Percentiles rank a stretch among this genome's conserved stretches.
phyloP scores from a whole-genome alignment of 2,888 invertebrate species.

The Synergus gifuensis region DNA sequence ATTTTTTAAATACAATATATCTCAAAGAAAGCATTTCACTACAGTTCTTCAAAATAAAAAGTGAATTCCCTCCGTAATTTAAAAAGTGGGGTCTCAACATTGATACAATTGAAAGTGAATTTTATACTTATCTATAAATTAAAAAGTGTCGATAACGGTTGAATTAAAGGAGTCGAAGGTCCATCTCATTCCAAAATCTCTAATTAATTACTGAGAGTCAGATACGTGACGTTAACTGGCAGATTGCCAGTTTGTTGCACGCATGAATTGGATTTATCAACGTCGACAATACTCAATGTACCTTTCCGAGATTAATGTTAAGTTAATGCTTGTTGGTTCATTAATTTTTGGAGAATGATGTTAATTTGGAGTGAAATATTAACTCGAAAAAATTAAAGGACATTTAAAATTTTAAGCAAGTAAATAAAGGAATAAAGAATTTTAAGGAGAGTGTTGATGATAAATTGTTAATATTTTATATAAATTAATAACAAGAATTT shows the following conservation, averaged over 20 bases:
- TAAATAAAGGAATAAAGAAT: background rate
- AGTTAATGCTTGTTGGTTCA: background rate
- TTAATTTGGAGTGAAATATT: background rate
- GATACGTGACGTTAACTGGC: conserved; percentile 7
- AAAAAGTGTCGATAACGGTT: conserved; percentile 25
- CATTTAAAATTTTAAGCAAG: background rate
- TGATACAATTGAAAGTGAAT: no score
- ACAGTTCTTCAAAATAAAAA: background rate
- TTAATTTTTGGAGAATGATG: background rate
- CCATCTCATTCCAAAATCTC: conserved; percentile 4
- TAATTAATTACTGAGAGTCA: conserved; percentile 10
- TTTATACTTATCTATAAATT: background rate
- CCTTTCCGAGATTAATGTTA: conserved; percentile 6
- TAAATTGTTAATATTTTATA: background rate
- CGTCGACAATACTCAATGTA: background rate
- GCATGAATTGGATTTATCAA: conserved; percentile 10
- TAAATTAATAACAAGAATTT: background rate
- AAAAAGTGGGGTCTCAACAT: background rate
- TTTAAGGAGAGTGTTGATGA: background rate
- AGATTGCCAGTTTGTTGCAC: conserved; percentile 18
- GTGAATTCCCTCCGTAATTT: background rate
- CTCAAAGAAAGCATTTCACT: background rate
- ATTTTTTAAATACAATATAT: background rate
- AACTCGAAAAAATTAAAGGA: background rate
- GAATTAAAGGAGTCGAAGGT: background rate